These are phyloP conservation scores for Alca torda DNA, from an alignment of 2,797 vertebrate genomes.

Conservation along the genomic window DNA sequence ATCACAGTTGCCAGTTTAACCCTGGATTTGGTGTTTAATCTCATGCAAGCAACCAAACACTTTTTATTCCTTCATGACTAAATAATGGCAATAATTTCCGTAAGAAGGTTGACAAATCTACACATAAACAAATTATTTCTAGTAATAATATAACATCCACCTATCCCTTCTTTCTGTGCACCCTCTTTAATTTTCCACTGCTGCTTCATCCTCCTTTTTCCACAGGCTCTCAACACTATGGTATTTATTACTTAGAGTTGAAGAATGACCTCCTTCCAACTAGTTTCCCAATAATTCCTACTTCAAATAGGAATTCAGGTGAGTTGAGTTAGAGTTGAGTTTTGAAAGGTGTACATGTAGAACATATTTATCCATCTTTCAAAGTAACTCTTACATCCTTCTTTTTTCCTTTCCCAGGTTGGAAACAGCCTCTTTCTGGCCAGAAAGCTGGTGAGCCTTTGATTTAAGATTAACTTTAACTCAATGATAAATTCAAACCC, in stretches of 20 bases:
- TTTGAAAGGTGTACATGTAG: neutral
- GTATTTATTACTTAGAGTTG: neutral
- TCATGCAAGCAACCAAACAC: neutral
- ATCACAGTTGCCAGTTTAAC: neutral
- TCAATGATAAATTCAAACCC: neutral
- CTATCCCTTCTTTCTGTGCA: neutral
- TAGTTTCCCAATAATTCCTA: neutral
- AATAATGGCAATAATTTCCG: neutral
- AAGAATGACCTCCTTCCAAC: neutral
- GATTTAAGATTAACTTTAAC: neutral
- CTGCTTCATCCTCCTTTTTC: slow-evolving; percentile 5
- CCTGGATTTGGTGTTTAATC: neutral
- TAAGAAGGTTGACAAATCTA: neutral
- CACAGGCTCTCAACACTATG: neutral
- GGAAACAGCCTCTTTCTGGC: neutral
- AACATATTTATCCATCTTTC: neutral
- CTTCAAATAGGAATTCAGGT: slow-evolving; percentile 4
- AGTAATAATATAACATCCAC: neutral
- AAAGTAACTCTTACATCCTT: neutral
- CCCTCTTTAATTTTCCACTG: neutral
- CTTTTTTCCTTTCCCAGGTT: neutral
- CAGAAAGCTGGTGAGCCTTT: slow-evolving; percentile 1
- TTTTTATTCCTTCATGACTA: neutral
- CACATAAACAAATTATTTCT: neutral
- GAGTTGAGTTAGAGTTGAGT: neutral